Conservation (phyloP, 2,113 vertebrate species). For the Psilopsiagon aurifrons region DNA sequence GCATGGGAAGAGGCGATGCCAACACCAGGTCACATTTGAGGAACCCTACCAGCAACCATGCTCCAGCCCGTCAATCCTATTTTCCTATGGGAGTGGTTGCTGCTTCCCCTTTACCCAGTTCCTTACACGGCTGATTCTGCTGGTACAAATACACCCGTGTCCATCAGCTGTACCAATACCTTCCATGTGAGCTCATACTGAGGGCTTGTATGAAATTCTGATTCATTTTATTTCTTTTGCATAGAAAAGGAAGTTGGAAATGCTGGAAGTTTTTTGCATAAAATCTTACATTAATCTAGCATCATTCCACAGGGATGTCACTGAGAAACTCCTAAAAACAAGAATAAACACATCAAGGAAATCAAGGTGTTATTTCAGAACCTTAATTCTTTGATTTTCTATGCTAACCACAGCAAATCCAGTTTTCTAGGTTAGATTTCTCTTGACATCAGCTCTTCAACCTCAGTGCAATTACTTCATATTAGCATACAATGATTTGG, state of each 20-base stretch:
- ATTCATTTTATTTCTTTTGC: neutral
- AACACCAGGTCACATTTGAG: neutral
- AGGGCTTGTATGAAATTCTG: neutral
- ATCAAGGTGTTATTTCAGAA: neutral
- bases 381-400: neutral
- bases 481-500: neutral
- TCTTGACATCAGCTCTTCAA: neutral
- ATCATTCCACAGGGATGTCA: neutral
- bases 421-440: neutral
- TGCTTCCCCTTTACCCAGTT: neutral
- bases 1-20: fast-evolving
- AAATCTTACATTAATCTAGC: neutral
- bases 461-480: neutral
- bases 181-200: neutral
- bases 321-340: neutral
- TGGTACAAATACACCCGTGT: neutral
- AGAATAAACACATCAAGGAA: neutral
- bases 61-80: neutral
- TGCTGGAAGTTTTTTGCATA: neutral
- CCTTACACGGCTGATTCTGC: neutral
- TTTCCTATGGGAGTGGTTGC: neutral
- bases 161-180: neutral
- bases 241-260: neutral
- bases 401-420: neutral
- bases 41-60: neutral